Conservation (phyloP, 1,140 invertebrate genomes). For the Drosophila rhopaloa region DNA sequence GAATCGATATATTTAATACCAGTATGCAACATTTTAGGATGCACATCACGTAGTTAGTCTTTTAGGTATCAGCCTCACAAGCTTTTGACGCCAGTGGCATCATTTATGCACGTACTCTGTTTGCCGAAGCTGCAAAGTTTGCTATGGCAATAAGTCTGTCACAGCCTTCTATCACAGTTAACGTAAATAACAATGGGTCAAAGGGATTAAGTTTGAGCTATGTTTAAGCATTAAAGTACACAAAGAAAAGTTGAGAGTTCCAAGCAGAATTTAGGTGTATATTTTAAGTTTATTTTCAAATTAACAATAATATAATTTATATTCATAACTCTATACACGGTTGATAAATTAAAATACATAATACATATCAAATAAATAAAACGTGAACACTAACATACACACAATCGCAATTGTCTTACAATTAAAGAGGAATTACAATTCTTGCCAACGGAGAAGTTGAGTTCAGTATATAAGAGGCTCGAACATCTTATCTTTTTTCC, state of each 20-base stretch:
- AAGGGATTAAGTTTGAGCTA: conserved; percentile 11
- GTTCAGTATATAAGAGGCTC: neutral
- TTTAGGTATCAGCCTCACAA: conserved; percentile 32
- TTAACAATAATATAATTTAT: conserved; percentile 34
- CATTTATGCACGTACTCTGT: conserved; percentile 44
- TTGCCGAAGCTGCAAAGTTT: conserved; percentile 27
- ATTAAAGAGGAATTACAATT: conserved; percentile 25
- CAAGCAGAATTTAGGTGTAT: neutral
- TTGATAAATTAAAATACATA: conserved; percentile 39
- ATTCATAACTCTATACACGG: conserved; percentile 25
- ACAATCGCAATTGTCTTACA: conserved; percentile 16
- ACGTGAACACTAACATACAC: conserved; percentile 29
- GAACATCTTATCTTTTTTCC: neutral
- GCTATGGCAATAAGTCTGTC: conserved; percentile 9
- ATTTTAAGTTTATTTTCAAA: neutral
- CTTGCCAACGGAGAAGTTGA: conserved; percentile 4
- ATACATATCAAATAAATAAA: conserved; percentile 44
- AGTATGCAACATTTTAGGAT: conserved; percentile 18
- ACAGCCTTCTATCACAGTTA: conserved; percentile 9
- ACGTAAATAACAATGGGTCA: conserved; percentile 11
- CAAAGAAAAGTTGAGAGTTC: neutral
- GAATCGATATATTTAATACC: conserved; percentile 27
- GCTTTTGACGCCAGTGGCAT: conserved; percentile 23
- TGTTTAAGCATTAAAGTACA: neutral
- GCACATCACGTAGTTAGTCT: conserved; percentile 36